A percentile compares a stretch with the other conserved stretches of the same genome.
phyloP scores from a whole-genome alignment of 2,888 invertebrate species.

The Tridacna crocea region DNA sequence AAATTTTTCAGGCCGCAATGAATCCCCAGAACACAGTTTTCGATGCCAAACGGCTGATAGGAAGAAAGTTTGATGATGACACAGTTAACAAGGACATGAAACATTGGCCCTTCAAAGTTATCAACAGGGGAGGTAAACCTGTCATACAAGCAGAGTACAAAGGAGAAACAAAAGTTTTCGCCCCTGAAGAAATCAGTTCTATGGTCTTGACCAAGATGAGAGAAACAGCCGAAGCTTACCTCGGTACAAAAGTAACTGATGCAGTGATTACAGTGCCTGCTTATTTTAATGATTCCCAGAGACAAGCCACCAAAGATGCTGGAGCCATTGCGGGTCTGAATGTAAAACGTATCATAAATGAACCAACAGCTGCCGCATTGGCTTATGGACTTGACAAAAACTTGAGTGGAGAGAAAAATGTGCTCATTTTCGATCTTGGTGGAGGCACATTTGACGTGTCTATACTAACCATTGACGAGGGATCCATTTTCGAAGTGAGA shows the following conservation, averaged over 20 bases:
- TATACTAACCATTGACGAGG: constrained; percentile 86
- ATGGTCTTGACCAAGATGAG: constrained; percentile 97
- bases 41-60: constrained; percentile 81
- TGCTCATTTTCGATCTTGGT: constrained; percentile 87
- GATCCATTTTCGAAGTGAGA: constrained; percentile 85
- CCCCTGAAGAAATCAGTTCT: constrained; percentile 94
- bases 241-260: constrained; percentile 87
- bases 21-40: constrained; percentile 91
- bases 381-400: constrained; percentile 87
- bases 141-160: constrained; percentile 86
- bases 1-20: constrained; percentile 84
- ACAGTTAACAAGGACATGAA: constrained; percentile 78
- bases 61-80: constrained; percentile 74
- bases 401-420: constrained; percentile 85
- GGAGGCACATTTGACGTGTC: constrained; percentile 85
- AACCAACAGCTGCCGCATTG: constrained; percentile 82
- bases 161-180: constrained; percentile 93
- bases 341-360: constrained; percentile 88
- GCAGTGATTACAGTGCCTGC: constrained; percentile 83
- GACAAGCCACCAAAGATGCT: constrained; percentile 87
- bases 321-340: constrained; percentile 84
- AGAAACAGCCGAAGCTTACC: constrained; percentile 85
- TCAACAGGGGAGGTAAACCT: constrained; percentile 72
- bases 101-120: constrained; percentile 78
- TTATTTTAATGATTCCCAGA: constrained; percentile 85